Evolutionary conservation across 2,888 invertebrate species (phyloP).

Genomic region (Drosophila heteroneura): DNA sequence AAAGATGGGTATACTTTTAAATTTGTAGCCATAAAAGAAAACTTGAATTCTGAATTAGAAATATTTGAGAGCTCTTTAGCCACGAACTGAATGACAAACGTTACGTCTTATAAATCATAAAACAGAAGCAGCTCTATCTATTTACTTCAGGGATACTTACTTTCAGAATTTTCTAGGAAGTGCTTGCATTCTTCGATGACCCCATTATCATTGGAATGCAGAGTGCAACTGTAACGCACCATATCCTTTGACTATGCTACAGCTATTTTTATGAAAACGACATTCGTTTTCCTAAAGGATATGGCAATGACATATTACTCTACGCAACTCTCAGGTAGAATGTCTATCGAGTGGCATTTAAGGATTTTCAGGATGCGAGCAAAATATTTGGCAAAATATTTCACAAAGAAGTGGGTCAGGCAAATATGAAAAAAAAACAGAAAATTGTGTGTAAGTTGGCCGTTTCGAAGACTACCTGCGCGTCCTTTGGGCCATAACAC

Average conservation of each 20-base stretch:
- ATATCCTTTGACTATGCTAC: neutral
- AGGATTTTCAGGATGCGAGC: neutral
- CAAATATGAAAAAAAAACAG: neutral
- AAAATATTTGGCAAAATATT: neutral
- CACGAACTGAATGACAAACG: slow-evolving; percentile 42
- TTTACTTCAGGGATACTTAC: neutral
- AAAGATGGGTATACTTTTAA: slow-evolving; percentile 32
- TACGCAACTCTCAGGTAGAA: no score
- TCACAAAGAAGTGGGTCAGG: neutral
- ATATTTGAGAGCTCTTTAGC: slow-evolving; percentile 50
- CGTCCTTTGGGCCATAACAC: neutral
- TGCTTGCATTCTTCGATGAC: neutral
- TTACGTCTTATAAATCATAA: neutral
- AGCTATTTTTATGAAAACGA: neutral
- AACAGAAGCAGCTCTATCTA: neutral
- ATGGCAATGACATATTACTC: neutral
- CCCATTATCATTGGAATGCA: neutral
- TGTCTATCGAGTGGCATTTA: neutral
- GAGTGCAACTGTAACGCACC: neutral
- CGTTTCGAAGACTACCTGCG: neutral
- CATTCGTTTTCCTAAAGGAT: neutral
- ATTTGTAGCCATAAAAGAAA: slow-evolving; percentile 54
- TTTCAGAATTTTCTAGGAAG: neutral
- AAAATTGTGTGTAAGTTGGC: neutral
- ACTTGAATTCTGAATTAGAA: slow-evolving; percentile 46